Conservation (phyloP, 2,797 vertebrate species). For the Erpetoichthys calabaricus region DNA sequence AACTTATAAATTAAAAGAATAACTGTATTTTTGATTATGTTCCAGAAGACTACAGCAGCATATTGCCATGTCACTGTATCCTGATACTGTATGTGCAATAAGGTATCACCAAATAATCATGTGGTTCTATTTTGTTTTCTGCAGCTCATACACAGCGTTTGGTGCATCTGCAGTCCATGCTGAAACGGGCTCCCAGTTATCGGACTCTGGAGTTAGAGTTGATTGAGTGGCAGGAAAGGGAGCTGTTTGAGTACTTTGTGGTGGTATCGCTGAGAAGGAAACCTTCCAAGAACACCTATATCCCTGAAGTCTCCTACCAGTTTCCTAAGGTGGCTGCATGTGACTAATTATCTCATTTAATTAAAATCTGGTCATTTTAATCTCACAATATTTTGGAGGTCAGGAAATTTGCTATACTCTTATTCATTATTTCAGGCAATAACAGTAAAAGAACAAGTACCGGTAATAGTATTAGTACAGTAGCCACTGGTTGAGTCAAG, state of each 20-base stretch:
- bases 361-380: not conserved
- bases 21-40: no score
- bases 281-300: constrained; percentile 81
- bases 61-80: no score
- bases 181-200: constrained; percentile 85
- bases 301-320: constrained; percentile 91
- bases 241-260: constrained; percentile 95
- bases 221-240: constrained; percentile 95
- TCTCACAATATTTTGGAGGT: not conserved
- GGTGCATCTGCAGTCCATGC: constrained; percentile 84
- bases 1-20: no score
- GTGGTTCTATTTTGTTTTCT: constrained; percentile 1
- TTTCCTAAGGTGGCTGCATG: constrained; percentile 81
- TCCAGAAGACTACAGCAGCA: no score
- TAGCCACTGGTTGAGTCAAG: no score
- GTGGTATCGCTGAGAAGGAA: constrained; percentile 97
- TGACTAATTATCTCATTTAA: not conserved
- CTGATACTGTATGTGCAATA: no score
- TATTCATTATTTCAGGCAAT: not conserved
- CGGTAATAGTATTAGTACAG: no score
- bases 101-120: no score
- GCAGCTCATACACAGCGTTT: constrained; percentile 89
- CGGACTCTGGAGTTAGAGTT: constrained; percentile 91
- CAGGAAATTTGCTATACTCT: not conserved
- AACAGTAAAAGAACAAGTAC: no score